Base-by-base conservation (phyloP, 2,797 vertebrate species). In the Mormyrus proboscirostris region DNA sequence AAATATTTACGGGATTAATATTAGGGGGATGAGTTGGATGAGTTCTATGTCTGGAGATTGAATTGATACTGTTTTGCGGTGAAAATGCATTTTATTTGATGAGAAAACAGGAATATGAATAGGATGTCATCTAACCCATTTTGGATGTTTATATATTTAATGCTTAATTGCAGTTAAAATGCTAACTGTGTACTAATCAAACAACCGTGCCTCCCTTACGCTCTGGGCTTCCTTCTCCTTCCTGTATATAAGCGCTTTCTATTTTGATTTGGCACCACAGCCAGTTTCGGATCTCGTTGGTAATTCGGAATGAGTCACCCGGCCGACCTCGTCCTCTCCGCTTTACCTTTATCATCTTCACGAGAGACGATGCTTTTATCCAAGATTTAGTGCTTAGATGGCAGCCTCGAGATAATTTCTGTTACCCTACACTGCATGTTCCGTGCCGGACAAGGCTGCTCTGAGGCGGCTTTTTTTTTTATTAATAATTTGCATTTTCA, bases 1-100 rank as follows among this genome's bases (percentile, higher is more conserved):
- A 96, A 94, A 94, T 92, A 90, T 38, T 38, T 14, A 73, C 9
- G 0, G 4, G n/a, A 33, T 47, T 86, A 89, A 90, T 93, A 95
- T 94, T 94, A 95, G 93, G 93, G 91, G 92, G 89, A 91, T 96
- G 95, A 96, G 93, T 96, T 95, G 96, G 95, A 93, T 16, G 33
- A 16, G 38, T 19, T 79, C 10, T 73, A 73, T 33, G 12, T 14
- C 65, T 73, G 62, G 62, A 33, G 62, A 33, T 69, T 12, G 25
- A 33, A 93, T 90, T 90, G 91, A 90, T 82, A 93, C 94, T 93
- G 91, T 92, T 92, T 93, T 94, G 94, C 93, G 93, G 92, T 92
- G 92, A 91, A 94, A 93, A 95, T 92, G 91, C 91, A 90, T 93
- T 92, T 91, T 93, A 90, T 91, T 87, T 95, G 95, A 96, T 96